Base-by-base conservation (phyloP, 2,888 invertebrate genomes). In the Drosophila pegasa region DNA sequence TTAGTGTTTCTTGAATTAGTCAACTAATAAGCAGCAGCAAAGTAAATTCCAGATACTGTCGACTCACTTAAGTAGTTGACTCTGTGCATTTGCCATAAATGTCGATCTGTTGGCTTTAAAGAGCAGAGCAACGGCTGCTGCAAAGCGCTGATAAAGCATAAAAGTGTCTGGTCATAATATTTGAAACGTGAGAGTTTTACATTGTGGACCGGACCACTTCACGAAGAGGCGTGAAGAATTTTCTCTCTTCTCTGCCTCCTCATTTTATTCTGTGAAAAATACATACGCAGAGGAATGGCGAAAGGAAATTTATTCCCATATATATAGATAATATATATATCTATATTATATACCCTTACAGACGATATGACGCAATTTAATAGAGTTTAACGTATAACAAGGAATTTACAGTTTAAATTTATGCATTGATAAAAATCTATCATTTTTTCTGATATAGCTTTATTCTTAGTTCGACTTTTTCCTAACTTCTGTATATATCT, bases 181-280 rank as follows among this genome's bases (percentile, higher is more conserved):
- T 68, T 70, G 65, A 67, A 71, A 72, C 85, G 65, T 79, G 77
- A 77, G 75, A 81, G 61, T 63, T 67, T 74, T 64, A 57, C 56
- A 27, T 56, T 67, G 35, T 64, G 48, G 20, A 48, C 22, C 50
- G 48, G 20, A 48, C 22, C 50, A 43, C 29, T 54, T 40, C 45
- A 48, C 5, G n/a, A 64, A 31, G 22, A 52, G 50, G 37, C 56
- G 59, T 51, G 18, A 47, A 47, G 41, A 54, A 45, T 54, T 62
- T 50, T 25, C 37, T 6, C 35, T n/a, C 51, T 18, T 51, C 25
- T 31, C n/a, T 31, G 29, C 20, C 3, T 37, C 20, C 3, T 37
- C 43, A 27, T 55, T 59, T 50, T 43, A n/a, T 45, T 37, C 57
- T 35, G 40, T 37, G 27, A 20, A 43, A 41, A n/a, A 16, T 40